Conservation (phyloP, 2,797 vertebrate genomes). For the Spatula versicolor region DNA sequence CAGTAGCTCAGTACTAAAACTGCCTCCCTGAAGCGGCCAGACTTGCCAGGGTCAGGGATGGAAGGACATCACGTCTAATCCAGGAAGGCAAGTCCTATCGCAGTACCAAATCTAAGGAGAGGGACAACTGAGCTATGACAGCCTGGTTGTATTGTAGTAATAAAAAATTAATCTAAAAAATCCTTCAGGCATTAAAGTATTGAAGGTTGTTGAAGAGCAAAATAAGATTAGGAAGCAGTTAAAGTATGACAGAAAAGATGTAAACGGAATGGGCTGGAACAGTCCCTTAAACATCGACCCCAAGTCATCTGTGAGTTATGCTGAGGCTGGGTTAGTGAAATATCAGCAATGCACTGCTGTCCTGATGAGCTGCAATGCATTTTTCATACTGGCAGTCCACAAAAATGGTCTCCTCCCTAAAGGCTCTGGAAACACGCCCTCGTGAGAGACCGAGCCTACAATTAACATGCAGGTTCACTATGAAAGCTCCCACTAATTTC, state of each 20-base stretch:
- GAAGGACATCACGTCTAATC: background rate
- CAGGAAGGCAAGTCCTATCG: background rate
- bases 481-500: background rate
- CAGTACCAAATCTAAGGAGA: background rate
- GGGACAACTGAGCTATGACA: background rate
- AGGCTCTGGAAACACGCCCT: background rate
- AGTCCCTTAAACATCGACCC: background rate
- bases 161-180: background rate
- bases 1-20: background rate
- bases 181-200: background rate
- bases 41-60: background rate
- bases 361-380: background rate
- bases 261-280: background rate
- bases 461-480: background rate
- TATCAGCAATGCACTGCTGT: background rate
- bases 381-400: background rate
- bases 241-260: background rate
- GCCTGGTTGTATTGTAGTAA: background rate
- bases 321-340: background rate
- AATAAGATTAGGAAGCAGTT: background rate
- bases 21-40: background rate
- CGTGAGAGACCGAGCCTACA: background rate
- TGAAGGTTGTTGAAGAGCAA: background rate
- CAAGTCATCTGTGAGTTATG: background rate
- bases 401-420: background rate